phyloP scores from a whole-genome alignment of 2,797 vertebrate species.

The Clarias laeviceps region DNA sequence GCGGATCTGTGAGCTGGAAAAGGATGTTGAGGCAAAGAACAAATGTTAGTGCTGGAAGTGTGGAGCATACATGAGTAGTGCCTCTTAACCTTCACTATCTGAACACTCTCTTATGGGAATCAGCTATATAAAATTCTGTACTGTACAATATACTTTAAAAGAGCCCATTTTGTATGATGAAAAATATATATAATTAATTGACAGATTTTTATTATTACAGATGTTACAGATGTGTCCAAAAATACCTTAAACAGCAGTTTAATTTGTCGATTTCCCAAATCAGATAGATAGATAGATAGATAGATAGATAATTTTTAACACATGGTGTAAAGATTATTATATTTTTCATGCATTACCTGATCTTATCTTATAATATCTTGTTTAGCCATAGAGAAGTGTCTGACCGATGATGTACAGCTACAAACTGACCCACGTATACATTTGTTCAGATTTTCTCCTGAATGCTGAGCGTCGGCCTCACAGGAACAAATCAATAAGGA shows the following conservation, averaged over 20 bases:
- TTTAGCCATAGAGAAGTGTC: conserved; percentile 12
- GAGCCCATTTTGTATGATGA: no score
- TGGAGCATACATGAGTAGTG: background rate
- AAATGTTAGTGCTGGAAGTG: background rate
- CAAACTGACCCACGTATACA: conserved; percentile 33
- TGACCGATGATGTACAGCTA: conserved; percentile 28
- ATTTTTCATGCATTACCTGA: background rate
- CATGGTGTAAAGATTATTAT: background rate
- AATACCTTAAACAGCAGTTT: no score
- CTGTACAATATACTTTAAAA: background rate
- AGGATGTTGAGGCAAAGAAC: conserved; percentile 25
- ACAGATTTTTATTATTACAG: no score
- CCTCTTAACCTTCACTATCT: conserved; percentile 1
- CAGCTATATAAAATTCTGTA: background rate
- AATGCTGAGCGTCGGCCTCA: conserved; percentile 36
- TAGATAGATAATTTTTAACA: background rate
- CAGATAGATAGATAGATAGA: no score
- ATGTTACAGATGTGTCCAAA: no score
- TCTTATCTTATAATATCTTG: background rate
- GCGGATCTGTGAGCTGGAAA: conserved; percentile 28
- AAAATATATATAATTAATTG: no score
- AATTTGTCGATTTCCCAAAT: no score
- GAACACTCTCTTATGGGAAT: background rate
- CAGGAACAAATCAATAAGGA: conserved; percentile 51
- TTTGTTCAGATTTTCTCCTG: conserved; percentile 27